These are phyloP conservation scores for Bambusicola thoracicus DNA, from an alignment of 2,113 vertebrate species.

Conservation along the genomic window DNA sequence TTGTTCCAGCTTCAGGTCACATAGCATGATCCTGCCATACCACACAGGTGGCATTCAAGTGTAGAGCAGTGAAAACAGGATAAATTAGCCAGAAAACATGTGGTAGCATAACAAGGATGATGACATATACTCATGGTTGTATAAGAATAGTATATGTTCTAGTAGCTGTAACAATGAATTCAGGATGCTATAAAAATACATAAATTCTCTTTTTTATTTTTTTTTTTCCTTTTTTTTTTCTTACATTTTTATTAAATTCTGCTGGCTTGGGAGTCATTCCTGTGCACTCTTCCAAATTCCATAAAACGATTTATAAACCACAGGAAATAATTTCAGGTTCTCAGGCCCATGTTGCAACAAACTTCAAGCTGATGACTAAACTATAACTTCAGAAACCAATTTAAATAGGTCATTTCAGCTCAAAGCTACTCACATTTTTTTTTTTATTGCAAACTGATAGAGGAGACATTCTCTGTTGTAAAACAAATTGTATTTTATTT, in stretches of 20 bases:
- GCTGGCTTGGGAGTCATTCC: constrained; percentile 6
- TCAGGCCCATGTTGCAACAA: constrained; percentile 1
- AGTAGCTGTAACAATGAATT: neutral
- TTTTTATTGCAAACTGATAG: constrained; percentile 16
- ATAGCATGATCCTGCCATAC: neutral
- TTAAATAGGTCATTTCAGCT: constrained; percentile 42
- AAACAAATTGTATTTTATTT: constrained; percentile 42
- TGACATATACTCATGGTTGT: neutral
- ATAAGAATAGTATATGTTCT: neutral
- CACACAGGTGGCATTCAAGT: neutral
- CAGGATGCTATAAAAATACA: neutral
- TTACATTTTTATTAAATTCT: constrained; percentile 19
- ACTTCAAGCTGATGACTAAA: constrained; percentile 15
- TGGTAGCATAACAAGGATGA: neutral
- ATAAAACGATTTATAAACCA: constrained; percentile 3
- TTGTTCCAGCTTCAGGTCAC: neutral
- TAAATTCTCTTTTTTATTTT: neutral
- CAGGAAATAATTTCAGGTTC: constrained; percentile 19
- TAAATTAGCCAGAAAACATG: neutral
- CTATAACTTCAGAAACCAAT: constrained; percentile 40
- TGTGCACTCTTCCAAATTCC: neutral
- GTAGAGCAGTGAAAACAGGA: neutral
- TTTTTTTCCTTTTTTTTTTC: neutral
- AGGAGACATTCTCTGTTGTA: neutral
- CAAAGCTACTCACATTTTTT: neutral